Evolutionary conservation across 1,140 invertebrate species (phyloP).

Genomic region (Megalonaias nervosa): DNA sequence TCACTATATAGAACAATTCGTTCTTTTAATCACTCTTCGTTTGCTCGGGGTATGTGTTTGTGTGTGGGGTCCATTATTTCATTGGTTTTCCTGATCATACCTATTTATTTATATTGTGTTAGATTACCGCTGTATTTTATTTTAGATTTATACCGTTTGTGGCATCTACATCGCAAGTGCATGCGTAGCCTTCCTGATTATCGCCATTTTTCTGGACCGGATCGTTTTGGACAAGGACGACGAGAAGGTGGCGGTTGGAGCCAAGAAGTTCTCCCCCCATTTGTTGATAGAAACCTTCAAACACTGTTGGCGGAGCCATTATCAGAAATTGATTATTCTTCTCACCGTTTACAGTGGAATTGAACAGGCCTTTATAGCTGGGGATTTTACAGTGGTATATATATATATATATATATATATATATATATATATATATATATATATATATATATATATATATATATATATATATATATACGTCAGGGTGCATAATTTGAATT

Average conservation of each 20-base stretch:
- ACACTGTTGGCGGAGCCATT: conserved; percentile 83
- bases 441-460: too few relatives aligned
- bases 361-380: conserved; percentile 96
- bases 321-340: conserved; percentile 92
- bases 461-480: too few relatives aligned
- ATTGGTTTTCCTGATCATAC: not conserved
- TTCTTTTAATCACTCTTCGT: not conserved
- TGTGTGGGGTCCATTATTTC: not conserved
- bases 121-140: conserved; percentile 2
- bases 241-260: conserved; percentile 16
- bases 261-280: conserved; percentile 73
- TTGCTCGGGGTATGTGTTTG: not conserved
- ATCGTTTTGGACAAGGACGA: conserved; percentile 55
- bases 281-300: conserved; percentile 90
- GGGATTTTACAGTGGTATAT: conserved; percentile 91
- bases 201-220: conserved; percentile 89
- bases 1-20: not conserved
- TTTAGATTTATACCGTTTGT: conserved; percentile 79
- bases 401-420: too few relatives aligned
- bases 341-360: conserved; percentile 97
- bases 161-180: conserved; percentile 92
- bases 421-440: too few relatives aligned
- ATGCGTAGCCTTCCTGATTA: conserved; percentile 86
- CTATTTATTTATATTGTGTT: not conserved
- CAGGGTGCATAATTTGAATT: too few relatives aligned